Evolutionary conservation across 2,113 vertebrate species (phyloP).

Genomic region (Cryptomyrus ogoouensis): DNA sequence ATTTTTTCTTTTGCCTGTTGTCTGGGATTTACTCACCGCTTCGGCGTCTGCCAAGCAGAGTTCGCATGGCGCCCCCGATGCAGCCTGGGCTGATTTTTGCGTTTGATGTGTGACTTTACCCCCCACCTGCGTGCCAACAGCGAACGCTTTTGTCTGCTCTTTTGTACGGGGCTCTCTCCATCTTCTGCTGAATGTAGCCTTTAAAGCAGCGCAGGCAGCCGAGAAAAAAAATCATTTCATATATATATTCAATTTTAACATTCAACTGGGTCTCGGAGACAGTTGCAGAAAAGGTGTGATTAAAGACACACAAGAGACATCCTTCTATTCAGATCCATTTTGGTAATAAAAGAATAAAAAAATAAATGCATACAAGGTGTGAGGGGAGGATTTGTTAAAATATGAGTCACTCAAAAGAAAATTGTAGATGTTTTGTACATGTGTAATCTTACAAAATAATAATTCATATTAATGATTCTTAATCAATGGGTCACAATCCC

Average conservation of each 20-base stretch:
- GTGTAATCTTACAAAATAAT: neutral
- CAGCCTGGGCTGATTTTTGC: neutral
- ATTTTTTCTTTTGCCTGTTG: neutral
- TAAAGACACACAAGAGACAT: neutral
- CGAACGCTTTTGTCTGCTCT: neutral
- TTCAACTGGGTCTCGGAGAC: neutral
- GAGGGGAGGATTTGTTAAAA: neutral
- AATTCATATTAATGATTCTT: neutral
- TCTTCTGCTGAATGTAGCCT: neutral
- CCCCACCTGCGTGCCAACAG: neutral
- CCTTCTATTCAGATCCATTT: neutral
- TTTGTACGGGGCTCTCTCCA: neutral
- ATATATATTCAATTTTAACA: constrained; percentile 9
- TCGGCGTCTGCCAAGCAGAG: neutral
- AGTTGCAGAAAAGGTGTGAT: neutral
- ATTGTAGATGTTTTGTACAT: neutral
- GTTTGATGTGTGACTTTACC: constrained; percentile 7
- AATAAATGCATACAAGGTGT: neutral
- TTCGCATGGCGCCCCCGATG: neutral
- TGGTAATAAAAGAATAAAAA: neutral
- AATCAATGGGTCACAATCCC: no score
- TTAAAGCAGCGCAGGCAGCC: neutral
- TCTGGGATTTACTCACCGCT: neutral
- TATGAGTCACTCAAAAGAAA: neutral
- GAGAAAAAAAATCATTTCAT: neutral